Conservation (phyloP, 1,140 invertebrate genomes). For the Nasonia longicornis region DNA sequence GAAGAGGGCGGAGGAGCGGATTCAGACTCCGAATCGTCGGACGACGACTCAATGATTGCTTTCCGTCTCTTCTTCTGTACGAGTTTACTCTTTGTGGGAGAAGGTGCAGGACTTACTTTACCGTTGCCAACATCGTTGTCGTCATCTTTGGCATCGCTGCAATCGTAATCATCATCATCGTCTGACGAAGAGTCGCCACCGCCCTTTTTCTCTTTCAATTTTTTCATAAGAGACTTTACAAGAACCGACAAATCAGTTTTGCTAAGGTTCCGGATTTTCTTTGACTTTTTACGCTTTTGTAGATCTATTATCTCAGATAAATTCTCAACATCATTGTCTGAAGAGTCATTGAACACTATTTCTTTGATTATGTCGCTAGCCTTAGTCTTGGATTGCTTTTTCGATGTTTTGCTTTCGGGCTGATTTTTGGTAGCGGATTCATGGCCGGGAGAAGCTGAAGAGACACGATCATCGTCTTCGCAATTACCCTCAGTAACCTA, state of each 20-base stretch:
- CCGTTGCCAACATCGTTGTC: slow-evolving; percentile 3
- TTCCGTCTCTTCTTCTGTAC: not conserved
- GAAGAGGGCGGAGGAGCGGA: not conserved
- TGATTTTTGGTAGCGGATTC: slow-evolving; percentile 9
- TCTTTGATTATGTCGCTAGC: slow-evolving; percentile 13
- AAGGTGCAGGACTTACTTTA: not conserved
- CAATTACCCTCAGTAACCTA: slow-evolving; percentile 26
- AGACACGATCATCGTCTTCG: not conserved
- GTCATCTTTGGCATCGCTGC: slow-evolving; percentile 11
- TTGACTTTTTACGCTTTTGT: slow-evolving; percentile 19
- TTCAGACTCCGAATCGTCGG: slow-evolving; percentile 14
- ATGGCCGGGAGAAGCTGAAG: not conserved
- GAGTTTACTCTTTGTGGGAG: not conserved
- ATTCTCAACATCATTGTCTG: slow-evolving; percentile 2
- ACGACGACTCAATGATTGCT: slow-evolving; percentile 26
- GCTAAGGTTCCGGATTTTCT: not conserved
- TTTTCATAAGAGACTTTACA: slow-evolving; percentile 28
- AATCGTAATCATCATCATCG: slow-evolving; percentile 11
- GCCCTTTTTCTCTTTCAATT: slow-evolving; percentile 31
- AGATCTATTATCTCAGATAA: not conserved
- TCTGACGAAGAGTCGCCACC: slow-evolving; percentile 27
- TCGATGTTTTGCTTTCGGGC: not conserved
- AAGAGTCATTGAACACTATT: slow-evolving; percentile 11
- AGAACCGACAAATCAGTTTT: slow-evolving; percentile 12
- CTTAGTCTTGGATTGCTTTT: slow-evolving; percentile 9